phyloP scores from a whole-genome alignment of 2,113 vertebrate species.

The Halichoerus grypus region DNA sequence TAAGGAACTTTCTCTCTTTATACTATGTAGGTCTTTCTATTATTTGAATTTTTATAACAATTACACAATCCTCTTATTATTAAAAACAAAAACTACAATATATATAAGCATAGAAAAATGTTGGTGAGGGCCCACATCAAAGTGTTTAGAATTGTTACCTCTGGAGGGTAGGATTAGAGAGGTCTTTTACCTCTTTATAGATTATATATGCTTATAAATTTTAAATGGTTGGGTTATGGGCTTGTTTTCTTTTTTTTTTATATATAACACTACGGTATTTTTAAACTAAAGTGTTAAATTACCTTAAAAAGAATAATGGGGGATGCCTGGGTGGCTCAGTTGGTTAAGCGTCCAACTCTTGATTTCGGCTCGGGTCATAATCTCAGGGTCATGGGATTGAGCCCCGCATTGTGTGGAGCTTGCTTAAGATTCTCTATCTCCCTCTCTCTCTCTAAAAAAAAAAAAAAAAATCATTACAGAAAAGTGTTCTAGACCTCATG shows the following conservation, averaged over 20 bases:
- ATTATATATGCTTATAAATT: background rate
- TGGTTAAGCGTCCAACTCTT: background rate
- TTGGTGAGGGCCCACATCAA: background rate
- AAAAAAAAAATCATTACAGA: background rate
- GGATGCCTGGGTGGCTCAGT: background rate
- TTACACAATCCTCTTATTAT: background rate
- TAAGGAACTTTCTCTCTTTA: conserved; percentile 1
- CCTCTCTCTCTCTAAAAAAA: background rate
- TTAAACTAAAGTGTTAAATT: conserved; percentile 23
- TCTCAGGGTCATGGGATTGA: background rate
- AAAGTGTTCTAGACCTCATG: background rate
- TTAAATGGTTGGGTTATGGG: background rate
- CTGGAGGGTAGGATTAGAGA: background rate
- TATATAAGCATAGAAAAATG: background rate
- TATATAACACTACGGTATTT: background rate
- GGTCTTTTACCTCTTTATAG: background rate
- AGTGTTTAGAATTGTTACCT: background rate
- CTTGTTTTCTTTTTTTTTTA: conserved; percentile 22
- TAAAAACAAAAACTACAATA: background rate
- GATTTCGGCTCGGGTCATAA: background rate
- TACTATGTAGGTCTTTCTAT: background rate
- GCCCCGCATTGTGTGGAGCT: too few species aligned
- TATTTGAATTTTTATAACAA: background rate
- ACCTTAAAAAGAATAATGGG: background rate
- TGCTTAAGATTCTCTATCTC: background rate